Base-by-base conservation (phyloP, 2,113 vertebrate species). In the Nyctereutes procyonoides region DNA sequence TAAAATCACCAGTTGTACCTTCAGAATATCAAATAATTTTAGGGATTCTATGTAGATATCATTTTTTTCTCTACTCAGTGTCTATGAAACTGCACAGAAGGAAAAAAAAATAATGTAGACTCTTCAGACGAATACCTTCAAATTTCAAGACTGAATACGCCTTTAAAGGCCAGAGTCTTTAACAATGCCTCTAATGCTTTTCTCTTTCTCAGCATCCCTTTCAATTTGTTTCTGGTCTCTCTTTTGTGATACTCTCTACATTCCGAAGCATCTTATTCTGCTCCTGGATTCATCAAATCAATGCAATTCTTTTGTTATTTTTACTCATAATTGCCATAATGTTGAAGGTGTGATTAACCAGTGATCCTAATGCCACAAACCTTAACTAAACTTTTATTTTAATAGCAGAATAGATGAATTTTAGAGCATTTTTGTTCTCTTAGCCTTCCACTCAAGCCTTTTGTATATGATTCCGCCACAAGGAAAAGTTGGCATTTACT, bases 401-500 rank as follows among this genome's bases (percentile, higher is more conserved):
- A 63, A 69, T 51, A 86, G 43, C 12, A 83, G 30, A 62, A 69
- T 38, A 63, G 11, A 79, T 30, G 16, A 67, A 60, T 97, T 94
- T 77, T 3, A 84, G 55, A 93, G 79, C 24, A 81, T 62, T 26
- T 92, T 74, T 79, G n/a, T 86, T 84, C 67, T 93, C 55, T 83
- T 83, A 56, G 71, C 35, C 81, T 93, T 87, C 38, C 38, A 56
- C 24, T 74, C 35, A 67, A 74, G 35, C 5, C 60, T 91, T 95
- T 92, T 95, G 94, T 93, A 79, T 73, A 56, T 22, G 53, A 85
- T 63, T 53, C 81, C 82, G 60, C 81, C 20, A 62, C 28, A 93
- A 74, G 76, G 92, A 92, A 80, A 80, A 81, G 9, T n/a, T 97
- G 97, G 96, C 92, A 82, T 58, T 84, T 77, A 56, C 69, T 84